Percentiles rank a stretch among this genome's conserved stretches.
Evolutionary conservation across 2,888 invertebrate genomes (phyloP).

Genomic region (Anarsia innoxiella): DNA sequence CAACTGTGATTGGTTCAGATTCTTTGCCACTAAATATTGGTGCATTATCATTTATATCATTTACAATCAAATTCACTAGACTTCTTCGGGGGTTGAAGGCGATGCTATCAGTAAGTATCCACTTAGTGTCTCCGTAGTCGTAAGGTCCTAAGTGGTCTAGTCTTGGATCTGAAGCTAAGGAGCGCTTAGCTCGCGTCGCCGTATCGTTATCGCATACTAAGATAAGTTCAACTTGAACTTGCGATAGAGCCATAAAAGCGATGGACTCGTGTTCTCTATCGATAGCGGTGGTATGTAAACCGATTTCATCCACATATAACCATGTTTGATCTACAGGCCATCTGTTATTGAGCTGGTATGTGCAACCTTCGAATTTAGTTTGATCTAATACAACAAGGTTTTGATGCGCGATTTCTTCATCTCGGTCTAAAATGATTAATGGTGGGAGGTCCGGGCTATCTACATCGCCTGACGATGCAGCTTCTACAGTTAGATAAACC

Average conservation of each 20-base stretch:
- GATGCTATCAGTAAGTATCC: conserved; percentile 58
- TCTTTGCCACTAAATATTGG: conserved; percentile 59
- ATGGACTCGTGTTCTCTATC: conserved; percentile 64
- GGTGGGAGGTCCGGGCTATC: conserved; percentile 40
- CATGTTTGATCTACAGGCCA: conserved; percentile 58
- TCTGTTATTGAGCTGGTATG: conserved; percentile 42
- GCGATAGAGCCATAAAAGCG: conserved; percentile 62
- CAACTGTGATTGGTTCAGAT: conserved; percentile 51
- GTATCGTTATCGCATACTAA: conserved; percentile 40
- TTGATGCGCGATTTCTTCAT: conserved; percentile 51
- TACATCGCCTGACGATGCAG: conserved; percentile 33
- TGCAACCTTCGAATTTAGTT: conserved; percentile 36
- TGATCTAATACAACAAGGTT: conserved; percentile 42
- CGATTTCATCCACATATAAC: conserved; percentile 53
- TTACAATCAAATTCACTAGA: conserved; percentile 64
- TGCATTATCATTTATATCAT: conserved; percentile 70
- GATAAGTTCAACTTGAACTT: conserved; percentile 61
- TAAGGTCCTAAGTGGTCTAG: conserved; percentile 39
- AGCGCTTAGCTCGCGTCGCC: conserved; percentile 37
- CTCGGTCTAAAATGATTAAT: conserved; percentile 48
- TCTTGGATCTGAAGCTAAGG: conserved; percentile 22
- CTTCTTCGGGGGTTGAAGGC: conserved; percentile 47
- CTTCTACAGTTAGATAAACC: conserved; percentile 47
- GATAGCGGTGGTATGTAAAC: conserved; percentile 47
- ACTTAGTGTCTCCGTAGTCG: conserved; percentile 52